These are phyloP conservation scores for Lucinisca nassula DNA, from an alignment of 2,888 invertebrate genomes.

Conservation along the genomic window DNA sequence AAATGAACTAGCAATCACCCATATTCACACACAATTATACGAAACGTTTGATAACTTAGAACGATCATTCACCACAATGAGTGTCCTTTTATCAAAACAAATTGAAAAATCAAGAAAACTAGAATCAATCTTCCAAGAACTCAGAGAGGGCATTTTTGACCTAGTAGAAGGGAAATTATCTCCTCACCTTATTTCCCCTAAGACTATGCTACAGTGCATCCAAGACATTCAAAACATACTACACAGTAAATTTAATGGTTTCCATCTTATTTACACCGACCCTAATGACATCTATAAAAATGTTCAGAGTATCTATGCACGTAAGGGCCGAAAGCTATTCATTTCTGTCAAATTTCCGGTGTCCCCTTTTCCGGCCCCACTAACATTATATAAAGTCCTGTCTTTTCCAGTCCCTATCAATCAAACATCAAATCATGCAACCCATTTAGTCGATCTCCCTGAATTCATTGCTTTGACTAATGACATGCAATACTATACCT, in stretches of 20 bases:
- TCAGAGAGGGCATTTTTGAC: conserved; percentile 27
- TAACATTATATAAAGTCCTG: no score
- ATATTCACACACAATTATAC: conserved; percentile 24
- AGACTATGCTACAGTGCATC: conserved; percentile 3
- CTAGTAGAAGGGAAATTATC: conserved; percentile 42
- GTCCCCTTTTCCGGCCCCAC: neutral
- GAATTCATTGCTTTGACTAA: conserved; percentile 43
- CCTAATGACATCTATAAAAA: conserved; percentile 27
- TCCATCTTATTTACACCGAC: conserved; percentile 33
- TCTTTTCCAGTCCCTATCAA: conserved; percentile 29
- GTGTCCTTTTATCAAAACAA: conserved; percentile 18
- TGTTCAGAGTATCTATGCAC: conserved; percentile 8
- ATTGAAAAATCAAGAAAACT: conserved; percentile 12
- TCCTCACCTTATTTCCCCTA: conserved; percentile 23
- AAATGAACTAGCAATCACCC: conserved; percentile 34
- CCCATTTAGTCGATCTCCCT: conserved; percentile 28
- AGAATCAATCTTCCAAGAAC: conserved; percentile 1
- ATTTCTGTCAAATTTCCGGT: conserved; percentile 1
- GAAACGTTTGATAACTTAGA: conserved; percentile 25
- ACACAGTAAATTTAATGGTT: conserved; percentile 29
- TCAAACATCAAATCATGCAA: conserved; percentile 28
- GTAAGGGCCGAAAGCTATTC: neutral
- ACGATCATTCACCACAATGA: conserved; percentile 25
- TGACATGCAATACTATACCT: conserved; percentile 41
- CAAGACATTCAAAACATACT: conserved; percentile 27